Evolutionary conservation across 2,113 vertebrate species (phyloP).

Genomic region (Misgurnus mizolepis): DNA sequence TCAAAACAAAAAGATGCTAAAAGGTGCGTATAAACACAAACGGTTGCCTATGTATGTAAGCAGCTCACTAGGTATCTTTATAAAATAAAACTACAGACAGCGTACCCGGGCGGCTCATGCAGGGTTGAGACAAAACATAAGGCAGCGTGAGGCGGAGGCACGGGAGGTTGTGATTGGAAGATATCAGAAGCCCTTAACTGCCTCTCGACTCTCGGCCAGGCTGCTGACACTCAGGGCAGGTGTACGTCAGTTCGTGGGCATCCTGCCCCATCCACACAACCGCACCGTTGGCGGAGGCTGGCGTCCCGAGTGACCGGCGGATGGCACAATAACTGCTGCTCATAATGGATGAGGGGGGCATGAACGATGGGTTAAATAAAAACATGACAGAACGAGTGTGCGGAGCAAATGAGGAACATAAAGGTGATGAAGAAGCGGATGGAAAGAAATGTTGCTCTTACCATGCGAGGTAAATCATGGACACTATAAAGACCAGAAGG

Average conservation of each 20-base stretch:
- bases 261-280: constrained; percentile 67
- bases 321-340: constrained; percentile 73
- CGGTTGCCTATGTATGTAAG: too few relatives aligned
- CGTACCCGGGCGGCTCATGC: constrained; percentile 15
- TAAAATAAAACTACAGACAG: not conserved
- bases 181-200: constrained; percentile 51
- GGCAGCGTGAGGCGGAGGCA: constrained; percentile 52
- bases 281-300: constrained; percentile 66
- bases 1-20: too few relatives aligned
- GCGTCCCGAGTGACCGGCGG: constrained; percentile 68
- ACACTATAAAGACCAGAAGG: constrained; percentile 97
- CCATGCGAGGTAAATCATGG: constrained; percentile 99
- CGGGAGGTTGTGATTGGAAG: constrained; percentile 21
- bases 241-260: constrained; percentile 72
- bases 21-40: too few relatives aligned
- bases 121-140: constrained; percentile 59
- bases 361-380: constrained; percentile 32
- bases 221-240: constrained; percentile 75
- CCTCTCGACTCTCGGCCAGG: constrained; percentile 54
- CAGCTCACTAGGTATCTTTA: not conserved
- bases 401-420: constrained; percentile 27
- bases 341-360: constrained; percentile 36
- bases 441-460: constrained; percentile 74
- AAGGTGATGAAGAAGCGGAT: constrained; percentile 22
- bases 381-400: constrained; percentile 22